phyloP scores from a whole-genome alignment of 2,888 invertebrate genomes.

The Oligia strigilis region DNA sequence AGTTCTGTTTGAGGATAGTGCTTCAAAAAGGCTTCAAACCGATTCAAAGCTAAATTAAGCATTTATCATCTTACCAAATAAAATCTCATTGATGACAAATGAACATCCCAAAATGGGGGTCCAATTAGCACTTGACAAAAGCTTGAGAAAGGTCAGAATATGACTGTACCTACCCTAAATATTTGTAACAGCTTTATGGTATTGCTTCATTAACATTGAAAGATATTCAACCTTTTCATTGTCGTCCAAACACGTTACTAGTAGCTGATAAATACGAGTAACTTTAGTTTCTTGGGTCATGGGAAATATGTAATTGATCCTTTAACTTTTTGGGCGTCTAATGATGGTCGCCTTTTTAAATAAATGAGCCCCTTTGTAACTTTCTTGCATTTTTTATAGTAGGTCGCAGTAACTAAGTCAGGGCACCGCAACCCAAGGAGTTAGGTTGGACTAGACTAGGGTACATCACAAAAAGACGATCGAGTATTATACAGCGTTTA shows the following conservation, averaged over 20 bases:
- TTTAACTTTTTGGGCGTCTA: too few relatives aligned
- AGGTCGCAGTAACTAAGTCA: background rate
- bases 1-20: background rate
- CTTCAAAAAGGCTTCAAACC: background rate
- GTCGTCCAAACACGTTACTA: background rate
- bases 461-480: background rate
- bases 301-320: background rate
- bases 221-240: conserved; percentile 17
- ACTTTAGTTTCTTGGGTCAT: background rate
- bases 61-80: conserved; percentile 3
- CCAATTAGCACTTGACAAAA: conserved; percentile 33
- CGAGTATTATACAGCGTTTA: background rate
- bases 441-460: background rate
- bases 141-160: conserved; percentile 13
- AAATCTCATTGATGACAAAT: conserved; percentile 24
- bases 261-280: too few relatives aligned
- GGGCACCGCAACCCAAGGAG: background rate
- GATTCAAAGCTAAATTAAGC: background rate
- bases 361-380: background rate
- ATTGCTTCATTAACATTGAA: conserved; percentile 30
- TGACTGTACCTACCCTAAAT: conserved; percentile 12
- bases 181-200: conserved; percentile 2
- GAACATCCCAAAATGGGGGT: conserved; percentile 19
- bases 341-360: background rate
- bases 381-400: background rate